Conservation (phyloP, 2,888 invertebrate species). For the Iselma pallidipennis region DNA sequence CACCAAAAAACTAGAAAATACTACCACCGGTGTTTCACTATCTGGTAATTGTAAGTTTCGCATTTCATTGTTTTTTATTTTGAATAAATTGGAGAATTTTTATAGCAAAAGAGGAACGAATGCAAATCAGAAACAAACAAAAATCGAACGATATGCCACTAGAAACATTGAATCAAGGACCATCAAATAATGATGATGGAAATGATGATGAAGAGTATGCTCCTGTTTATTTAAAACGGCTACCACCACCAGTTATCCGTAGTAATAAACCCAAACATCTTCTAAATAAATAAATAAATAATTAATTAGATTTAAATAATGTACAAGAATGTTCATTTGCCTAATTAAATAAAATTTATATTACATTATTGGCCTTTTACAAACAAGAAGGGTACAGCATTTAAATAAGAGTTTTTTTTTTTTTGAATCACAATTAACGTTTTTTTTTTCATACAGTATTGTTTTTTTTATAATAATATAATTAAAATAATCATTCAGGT, state of each 20-base stretch:
- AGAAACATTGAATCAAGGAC: constrained; percentile 14
- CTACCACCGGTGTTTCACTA: too few species aligned
- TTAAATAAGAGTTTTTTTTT: constrained; percentile 18
- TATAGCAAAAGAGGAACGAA: constrained; percentile 33
- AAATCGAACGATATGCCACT: constrained; percentile 24
- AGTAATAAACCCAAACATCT: constrained; percentile 29
- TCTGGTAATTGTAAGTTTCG: too few species aligned
- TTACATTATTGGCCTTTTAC: constrained; percentile 24
- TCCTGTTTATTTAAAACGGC: constrained; percentile 32
- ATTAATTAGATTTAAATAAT: too few species aligned
- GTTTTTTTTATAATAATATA: not conserved
- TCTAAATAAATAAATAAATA: constrained; percentile 1
- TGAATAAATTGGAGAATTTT: not conserved
- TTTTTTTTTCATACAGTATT: not conserved
- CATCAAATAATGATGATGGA: constrained; percentile 17
- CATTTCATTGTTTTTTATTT: too few species aligned
- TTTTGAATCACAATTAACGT: constrained; percentile 13
- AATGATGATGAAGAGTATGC: constrained; percentile 27
- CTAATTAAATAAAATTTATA: constrained; percentile 22
- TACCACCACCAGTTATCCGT: constrained; percentile 29
- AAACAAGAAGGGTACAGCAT: constrained; percentile 26
- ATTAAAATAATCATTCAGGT: constrained; percentile 22
- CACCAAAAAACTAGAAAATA: too few species aligned
- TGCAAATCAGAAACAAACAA: constrained; percentile 24
- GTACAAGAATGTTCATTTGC: constrained; percentile 19